A percentile compares a stretch with the other conserved stretches of the same genome.
Conservation (phyloP, 2,797 vertebrate genomes). For the Pangasius djambal region DNA sequence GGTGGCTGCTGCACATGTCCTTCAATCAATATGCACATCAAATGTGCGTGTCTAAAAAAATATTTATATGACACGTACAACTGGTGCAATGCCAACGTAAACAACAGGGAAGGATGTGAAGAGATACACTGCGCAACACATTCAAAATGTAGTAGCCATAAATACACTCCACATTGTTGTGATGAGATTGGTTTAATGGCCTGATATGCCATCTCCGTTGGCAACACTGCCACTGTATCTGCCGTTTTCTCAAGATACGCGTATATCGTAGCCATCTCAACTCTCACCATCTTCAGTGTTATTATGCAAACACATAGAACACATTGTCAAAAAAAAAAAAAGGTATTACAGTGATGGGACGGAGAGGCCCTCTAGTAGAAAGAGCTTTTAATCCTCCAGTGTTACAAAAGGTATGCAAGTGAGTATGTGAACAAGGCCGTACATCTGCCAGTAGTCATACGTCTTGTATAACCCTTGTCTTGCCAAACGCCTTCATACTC, state of each 20-base stretch:
- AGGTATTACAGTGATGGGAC: neutral
- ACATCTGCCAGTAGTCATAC: no score
- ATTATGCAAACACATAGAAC: neutral
- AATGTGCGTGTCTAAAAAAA: neutral
- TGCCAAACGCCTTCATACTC: neutral
- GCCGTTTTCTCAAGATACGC: neutral
- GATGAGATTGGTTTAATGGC: neutral
- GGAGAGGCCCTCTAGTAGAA: neutral
- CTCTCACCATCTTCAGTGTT: neutral
- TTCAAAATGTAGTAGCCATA: neutral
- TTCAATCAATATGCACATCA: neutral
- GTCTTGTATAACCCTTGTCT: neutral
- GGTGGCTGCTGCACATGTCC: neutral
- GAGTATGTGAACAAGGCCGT: neutral
- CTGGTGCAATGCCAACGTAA: neutral
- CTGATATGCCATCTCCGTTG: neutral
- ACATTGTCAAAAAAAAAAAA: neutral
- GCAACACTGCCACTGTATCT: neutral
- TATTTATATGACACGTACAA: neutral
- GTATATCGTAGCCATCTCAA: neutral
- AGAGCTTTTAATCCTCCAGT: neutral
- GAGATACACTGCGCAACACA: neutral
- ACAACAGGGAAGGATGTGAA: neutral
- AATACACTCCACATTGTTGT: neutral
- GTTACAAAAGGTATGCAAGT: neutral